A percentile compares a stretch with the other conserved stretches of the same genome.
These are phyloP conservation scores for Acromyrmex echinatior DNA, from an alignment of 1,140 invertebrate species.

Conservation along the genomic window DNA sequence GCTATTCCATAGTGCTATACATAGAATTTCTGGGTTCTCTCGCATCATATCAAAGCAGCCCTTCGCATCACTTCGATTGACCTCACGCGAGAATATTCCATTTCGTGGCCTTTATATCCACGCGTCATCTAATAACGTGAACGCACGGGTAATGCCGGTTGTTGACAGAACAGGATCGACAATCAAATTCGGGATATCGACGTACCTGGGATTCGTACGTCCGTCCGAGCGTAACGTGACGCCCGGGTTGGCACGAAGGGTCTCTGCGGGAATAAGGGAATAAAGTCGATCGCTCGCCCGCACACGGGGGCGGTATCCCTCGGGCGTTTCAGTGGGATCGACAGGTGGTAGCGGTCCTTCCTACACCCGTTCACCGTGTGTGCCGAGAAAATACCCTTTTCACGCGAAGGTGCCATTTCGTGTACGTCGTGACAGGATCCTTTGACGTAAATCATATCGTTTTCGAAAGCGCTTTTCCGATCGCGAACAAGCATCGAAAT, in stretches of 20 bases:
- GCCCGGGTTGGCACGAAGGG: constrained; percentile 30
- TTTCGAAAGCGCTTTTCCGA: constrained; percentile 64
- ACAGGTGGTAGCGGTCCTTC: constrained; percentile 63
- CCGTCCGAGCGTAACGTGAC: constrained; percentile 57
- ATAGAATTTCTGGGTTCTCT: not conserved
- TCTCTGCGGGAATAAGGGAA: constrained; percentile 61
- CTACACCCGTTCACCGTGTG: constrained; percentile 32
- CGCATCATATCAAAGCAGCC: constrained; percentile 26
- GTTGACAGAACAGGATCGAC: constrained; percentile 61
- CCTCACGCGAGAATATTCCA: constrained; percentile 52
- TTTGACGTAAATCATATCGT: constrained; percentile 66
- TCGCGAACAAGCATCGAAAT: constrained; percentile 62
- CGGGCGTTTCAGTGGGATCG: constrained; percentile 62
- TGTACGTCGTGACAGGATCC: constrained; percentile 58
- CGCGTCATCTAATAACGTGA: constrained; percentile 60
- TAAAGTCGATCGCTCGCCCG: constrained; percentile 56
- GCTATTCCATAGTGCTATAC: not conserved
- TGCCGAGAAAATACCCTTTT: constrained; percentile 62
- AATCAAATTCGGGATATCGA: constrained; percentile 63
- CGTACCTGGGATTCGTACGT: constrained; percentile 58
- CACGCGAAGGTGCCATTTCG: constrained; percentile 64
- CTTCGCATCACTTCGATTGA: constrained; percentile 18
- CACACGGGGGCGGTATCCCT: constrained; percentile 49
- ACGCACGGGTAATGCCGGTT: constrained; percentile 42
- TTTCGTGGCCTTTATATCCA: constrained; percentile 52